These are phyloP conservation scores for Hydropsyche betteni DNA, from an alignment of 2,888 invertebrate species.

Conservation along the genomic window DNA sequence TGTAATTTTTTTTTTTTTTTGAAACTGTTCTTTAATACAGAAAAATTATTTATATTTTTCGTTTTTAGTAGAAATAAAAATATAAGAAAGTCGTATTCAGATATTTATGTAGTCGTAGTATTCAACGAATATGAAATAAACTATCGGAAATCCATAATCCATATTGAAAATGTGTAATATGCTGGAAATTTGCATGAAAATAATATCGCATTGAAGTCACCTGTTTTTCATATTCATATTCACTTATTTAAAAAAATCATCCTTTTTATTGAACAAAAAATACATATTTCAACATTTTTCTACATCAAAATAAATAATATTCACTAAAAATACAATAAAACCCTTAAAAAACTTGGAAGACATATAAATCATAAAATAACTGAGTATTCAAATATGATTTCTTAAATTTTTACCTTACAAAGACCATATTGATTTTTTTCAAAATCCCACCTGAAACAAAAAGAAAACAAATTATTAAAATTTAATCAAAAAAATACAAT, in stretches of 20 bases:
- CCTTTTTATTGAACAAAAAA: neutral
- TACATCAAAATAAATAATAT: neutral
- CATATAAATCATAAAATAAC: neutral
- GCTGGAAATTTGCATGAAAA: too few relatives aligned
- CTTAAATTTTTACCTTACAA: neutral
- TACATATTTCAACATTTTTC: neutral
- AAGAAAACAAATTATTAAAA: neutral
- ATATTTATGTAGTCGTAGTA: too few relatives aligned
- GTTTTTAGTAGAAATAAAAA: too few relatives aligned
- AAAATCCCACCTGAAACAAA: constrained; percentile 21
- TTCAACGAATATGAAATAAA: too few relatives aligned
- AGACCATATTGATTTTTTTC: neutral
- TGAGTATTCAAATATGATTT: constrained; percentile 7
- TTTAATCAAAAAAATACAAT: too few relatives aligned
- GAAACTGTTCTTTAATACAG: too few relatives aligned
- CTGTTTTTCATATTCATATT: neutral
- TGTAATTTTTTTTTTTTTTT: too few relatives aligned
- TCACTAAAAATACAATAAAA: neutral
- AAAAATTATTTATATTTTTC: too few relatives aligned
- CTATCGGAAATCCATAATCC: too few relatives aligned
- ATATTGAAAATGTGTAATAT: too few relatives aligned
- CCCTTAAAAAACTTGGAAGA: neutral
- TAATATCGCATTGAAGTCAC: too few relatives aligned
- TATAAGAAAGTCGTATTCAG: too few relatives aligned
- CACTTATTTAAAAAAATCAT: neutral